phyloP scores from a whole-genome alignment of 2,797 vertebrate genomes.

The Lutjanus argentimaculatus region DNA sequence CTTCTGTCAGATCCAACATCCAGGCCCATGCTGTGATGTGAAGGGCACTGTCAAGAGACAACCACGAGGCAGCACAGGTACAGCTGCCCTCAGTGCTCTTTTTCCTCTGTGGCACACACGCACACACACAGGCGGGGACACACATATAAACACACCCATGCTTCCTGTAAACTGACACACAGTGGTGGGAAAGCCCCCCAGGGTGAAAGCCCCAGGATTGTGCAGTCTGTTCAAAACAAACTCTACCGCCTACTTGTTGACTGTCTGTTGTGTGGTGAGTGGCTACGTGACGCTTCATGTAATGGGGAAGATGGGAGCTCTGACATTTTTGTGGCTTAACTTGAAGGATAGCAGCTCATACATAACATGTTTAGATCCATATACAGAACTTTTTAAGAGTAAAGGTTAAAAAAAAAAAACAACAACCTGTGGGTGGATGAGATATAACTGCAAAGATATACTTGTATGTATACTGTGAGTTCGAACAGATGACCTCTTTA shows the following conservation, averaged over 20 bases:
- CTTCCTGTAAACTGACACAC: constrained; percentile 68
- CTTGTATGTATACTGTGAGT: constrained; percentile 12
- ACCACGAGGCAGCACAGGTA: constrained; percentile 88
- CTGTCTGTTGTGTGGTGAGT: constrained; percentile 35
- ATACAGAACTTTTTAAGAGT: constrained; percentile 13
- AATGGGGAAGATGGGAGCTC: neutral
- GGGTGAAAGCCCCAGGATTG: constrained; percentile 62
- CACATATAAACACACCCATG: constrained; percentile 49
- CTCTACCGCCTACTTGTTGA: constrained; percentile 61
- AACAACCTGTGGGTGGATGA: constrained; percentile 32
- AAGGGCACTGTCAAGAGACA: constrained; percentile 90
- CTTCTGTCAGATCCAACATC: constrained; percentile 90
- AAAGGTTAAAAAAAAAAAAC: constrained; percentile 31
- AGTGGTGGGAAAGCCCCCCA: constrained; percentile 62
- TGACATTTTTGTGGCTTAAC: constrained; percentile 5
- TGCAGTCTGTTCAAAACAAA: constrained; percentile 72
- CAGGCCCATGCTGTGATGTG: constrained; percentile 87
- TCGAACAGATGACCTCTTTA: constrained; percentile 24
- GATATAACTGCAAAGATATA: constrained; percentile 29
- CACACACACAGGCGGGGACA: constrained; percentile 25
- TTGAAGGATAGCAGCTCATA: constrained; percentile 8
- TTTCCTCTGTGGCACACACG: constrained; percentile 59
- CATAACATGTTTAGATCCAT: constrained; percentile 10
- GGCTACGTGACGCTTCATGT: constrained; percentile 8
- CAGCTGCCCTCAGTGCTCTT: constrained; percentile 85